A percentile compares a stretch with the other conserved stretches of the same genome.
These are phyloP conservation scores for Drepana arcuata DNA, from an alignment of 1,140 invertebrate species.

Conservation along the genomic window DNA sequence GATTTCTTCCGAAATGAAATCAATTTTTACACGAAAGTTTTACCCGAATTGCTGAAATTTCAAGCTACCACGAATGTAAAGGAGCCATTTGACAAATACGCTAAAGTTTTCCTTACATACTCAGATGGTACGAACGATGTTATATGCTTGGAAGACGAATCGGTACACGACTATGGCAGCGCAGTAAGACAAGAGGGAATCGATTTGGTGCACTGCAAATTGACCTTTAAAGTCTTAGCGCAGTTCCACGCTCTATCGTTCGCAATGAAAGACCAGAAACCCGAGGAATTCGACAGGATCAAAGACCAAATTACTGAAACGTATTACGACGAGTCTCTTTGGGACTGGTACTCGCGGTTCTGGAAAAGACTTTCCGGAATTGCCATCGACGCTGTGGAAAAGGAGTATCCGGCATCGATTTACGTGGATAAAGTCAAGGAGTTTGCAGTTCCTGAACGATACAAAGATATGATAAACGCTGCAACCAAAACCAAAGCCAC, in stretches of 20 bases:
- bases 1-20: slow-evolving; percentile 82
- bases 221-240: slow-evolving; percentile 75
- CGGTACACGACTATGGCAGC: slow-evolving; percentile 65
- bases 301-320: slow-evolving; percentile 61
- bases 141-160: slow-evolving; percentile 77
- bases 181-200: slow-evolving; percentile 70
- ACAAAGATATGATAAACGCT: slow-evolving; percentile 43
- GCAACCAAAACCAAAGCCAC: slow-evolving; percentile 32
- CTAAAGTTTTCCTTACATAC: slow-evolving; percentile 69
- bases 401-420: slow-evolving; percentile 74
- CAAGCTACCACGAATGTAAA: slow-evolving; percentile 57
- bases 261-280: slow-evolving; percentile 77
- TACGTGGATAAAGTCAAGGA: slow-evolving; percentile 73
- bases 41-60: slow-evolving; percentile 70
- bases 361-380: slow-evolving; percentile 71
- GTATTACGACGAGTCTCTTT: slow-evolving; percentile 73
- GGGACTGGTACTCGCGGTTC: slow-evolving; percentile 77
- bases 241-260: slow-evolving; percentile 80
- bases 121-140: slow-evolving; percentile 78
- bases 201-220: slow-evolving; percentile 62
- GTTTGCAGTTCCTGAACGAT: slow-evolving; percentile 66
- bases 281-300: slow-evolving; percentile 70
- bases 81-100: slow-evolving; percentile 70
- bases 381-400: slow-evolving; percentile 75
- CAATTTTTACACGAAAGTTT: slow-evolving; percentile 75